Conservation (phyloP, 2,797 vertebrate genomes). For the Naso thynnoides region DNA sequence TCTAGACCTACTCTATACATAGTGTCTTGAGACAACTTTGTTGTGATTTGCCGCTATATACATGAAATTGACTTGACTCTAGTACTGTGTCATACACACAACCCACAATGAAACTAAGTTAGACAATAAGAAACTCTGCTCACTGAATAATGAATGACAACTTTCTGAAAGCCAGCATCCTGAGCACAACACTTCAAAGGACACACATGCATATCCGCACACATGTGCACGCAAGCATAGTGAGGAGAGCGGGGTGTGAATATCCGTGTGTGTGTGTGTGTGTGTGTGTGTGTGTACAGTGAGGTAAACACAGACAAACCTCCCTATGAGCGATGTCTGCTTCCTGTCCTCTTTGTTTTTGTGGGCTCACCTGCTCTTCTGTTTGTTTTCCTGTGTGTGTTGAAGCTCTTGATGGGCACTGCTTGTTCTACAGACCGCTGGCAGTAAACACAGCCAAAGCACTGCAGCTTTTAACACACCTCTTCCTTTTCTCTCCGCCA, state of each 20-base stretch:
- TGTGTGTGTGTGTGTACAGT: neutral
- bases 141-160: conserved; percentile 75
- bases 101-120: conserved; percentile 2
- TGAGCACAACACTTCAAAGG: conserved; percentile 17
- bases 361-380: conserved; percentile 48
- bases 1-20: no score
- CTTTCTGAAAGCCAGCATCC: conserved; percentile 48
- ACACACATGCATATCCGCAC: conserved; percentile 5
- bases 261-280: neutral
- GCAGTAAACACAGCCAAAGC: conserved; percentile 23
- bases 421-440: conserved; percentile 15
- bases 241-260: conserved; percentile 23
- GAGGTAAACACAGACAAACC: conserved; percentile 25
- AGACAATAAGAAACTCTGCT: conserved; percentile 55
- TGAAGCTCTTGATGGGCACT: neutral
- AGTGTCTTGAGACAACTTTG: no score
- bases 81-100: neutral
- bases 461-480: conserved; percentile 26
- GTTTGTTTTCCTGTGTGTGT: conserved; percentile 41
- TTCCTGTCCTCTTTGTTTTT: conserved; percentile 67
- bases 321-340: conserved; percentile 26
- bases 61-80: no score
- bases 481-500: conserved; percentile 12
- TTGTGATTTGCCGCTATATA: no score
- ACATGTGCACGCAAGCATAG: neutral